Evolutionary conservation across 2,113 vertebrate genomes (phyloP), one percentile per base, ranked within the genome.

Genomic region (Percina caprodes): DNA sequence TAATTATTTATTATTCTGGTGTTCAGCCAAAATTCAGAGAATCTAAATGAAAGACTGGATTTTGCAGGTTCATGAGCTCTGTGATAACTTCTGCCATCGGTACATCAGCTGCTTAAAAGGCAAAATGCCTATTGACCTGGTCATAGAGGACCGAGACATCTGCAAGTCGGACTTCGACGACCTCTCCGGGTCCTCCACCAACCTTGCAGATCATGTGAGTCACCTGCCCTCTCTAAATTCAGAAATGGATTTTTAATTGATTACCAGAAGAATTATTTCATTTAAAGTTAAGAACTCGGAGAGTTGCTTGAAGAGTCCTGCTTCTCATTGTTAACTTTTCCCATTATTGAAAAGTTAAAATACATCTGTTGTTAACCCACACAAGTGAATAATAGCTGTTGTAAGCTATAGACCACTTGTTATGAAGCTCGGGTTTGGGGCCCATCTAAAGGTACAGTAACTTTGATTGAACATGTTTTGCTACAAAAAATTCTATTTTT

Each of bases 81-180:
- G 98, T 51, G 98, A 99, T 94, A 99, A 99, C 92, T 99, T 99
- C 95, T 99, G 98, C 93, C 97, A 99, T 81, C 97, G 98, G 86
- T 99, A 99, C 94, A 98, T 99, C 93, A 99, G 97, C 91, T 99
- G 98, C 93, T 96, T 99, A 92, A 99, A 99, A 93, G 98, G 98
- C 80, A 99, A 99, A 92, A 99, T 99, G 98, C 98, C 98, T 85
- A 99, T 99, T 82, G 98, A 99, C 90, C 95, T 99, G 26, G 98
- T 99, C 80, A 99, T 99, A 83, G 98, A 99, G 91, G 98, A 99
- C 68, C 95, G 97, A 69, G 98, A 99, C 68, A 96, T 97, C 84
- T 98, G 96, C 93, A 99, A 99, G 91, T 96, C 97, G 67, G 98
- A 99, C 89, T 97, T 97, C 0, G 98, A 99, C 91, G 97, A 99